Evolutionary conservation across 2,797 vertebrate genomes (phyloP).

Genomic region (Poecilia velifera): DNA sequence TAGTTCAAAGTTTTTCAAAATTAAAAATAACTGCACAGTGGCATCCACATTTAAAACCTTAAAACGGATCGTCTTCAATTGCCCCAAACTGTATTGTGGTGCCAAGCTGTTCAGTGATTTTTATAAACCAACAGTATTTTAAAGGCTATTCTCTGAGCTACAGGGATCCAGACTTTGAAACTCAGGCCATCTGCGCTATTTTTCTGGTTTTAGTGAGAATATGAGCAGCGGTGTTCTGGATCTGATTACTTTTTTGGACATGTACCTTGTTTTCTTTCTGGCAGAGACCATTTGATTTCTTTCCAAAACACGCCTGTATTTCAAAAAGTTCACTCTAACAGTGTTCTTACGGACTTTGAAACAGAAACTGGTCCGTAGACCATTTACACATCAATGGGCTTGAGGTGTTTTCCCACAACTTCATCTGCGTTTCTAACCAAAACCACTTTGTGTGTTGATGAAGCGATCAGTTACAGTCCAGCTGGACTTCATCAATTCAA

Average conservation of each 20-base stretch:
- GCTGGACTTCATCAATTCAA: background rate
- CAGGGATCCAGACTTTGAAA: too few species aligned
- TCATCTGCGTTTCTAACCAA: background rate
- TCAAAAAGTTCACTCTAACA: background rate
- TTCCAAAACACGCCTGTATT: background rate
- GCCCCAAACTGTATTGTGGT: background rate
- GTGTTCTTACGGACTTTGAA: background rate
- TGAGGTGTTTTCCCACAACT: background rate
- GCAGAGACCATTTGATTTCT: background rate
- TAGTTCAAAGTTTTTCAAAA: constrained; percentile 10
- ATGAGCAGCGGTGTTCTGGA: too few species aligned
- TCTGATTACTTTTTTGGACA: too few species aligned
- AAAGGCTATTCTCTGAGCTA: too few species aligned
- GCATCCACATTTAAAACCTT: background rate
- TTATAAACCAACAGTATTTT: too few species aligned
- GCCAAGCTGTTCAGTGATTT: too few species aligned
- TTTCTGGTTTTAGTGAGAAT: too few species aligned
- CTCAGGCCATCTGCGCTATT: too few species aligned
- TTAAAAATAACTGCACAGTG: background rate
- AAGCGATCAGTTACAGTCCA: background rate
- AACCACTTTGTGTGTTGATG: background rate
- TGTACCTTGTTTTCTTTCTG: background rate
- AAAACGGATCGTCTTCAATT: background rate
- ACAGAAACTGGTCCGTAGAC: background rate
- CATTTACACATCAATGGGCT: background rate